phyloP scores from a whole-genome alignment of 2,113 vertebrate genomes.

The Thalassarche chlororhynchos region DNA sequence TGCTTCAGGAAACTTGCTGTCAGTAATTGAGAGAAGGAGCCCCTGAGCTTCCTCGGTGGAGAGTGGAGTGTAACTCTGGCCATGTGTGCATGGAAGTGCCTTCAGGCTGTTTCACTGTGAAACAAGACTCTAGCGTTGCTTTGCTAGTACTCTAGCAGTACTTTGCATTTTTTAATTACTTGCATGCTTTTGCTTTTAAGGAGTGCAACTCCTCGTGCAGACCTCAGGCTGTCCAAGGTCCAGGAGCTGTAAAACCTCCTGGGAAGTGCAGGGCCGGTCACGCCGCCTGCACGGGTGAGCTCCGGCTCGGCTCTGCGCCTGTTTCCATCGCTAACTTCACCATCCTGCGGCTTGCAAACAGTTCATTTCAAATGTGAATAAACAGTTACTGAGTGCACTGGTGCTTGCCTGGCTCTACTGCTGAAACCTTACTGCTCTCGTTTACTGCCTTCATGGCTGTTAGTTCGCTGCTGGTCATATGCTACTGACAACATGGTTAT shows the following conservation, averaged over 20 bases:
- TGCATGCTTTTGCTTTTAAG: neutral
- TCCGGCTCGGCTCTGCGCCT: neutral
- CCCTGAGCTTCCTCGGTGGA: neutral
- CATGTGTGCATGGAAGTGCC: neutral
- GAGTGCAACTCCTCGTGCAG: neutral
- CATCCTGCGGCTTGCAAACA: neutral
- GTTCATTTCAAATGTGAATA: neutral
- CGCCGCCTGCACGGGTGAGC: neutral
- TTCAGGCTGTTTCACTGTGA: neutral
- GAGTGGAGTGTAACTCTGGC: fast-evolving
- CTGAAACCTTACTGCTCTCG: neutral
- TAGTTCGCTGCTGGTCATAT: neutral
- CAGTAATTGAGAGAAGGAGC: neutral
- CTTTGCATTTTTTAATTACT: neutral
- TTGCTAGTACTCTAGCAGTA: neutral
- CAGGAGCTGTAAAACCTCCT: neutral
- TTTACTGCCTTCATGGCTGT: neutral
- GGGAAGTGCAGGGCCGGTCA: neutral
- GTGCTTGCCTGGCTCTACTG: neutral
- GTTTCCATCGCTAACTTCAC: neutral
- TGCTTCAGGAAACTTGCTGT: neutral
- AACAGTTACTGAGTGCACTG: too few species aligned
- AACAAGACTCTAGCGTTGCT: too few species aligned
- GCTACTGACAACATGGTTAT: neutral
- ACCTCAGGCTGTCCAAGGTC: neutral